Conservation (phyloP, 2,113 vertebrate genomes). For the Monarcha castaneiventris region DNA sequence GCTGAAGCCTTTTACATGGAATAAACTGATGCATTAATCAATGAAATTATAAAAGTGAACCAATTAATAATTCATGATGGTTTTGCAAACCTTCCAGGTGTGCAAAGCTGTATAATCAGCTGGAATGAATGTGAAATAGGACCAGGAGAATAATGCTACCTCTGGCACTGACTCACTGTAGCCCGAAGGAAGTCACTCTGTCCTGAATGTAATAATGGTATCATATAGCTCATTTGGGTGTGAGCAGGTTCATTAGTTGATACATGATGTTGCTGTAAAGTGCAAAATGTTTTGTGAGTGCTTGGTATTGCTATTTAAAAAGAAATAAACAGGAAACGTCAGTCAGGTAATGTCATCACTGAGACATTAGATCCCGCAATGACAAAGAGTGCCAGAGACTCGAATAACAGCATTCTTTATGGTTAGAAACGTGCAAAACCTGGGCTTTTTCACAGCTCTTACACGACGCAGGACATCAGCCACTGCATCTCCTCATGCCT, state of each 20-base stretch:
- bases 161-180: constrained; percentile 19
- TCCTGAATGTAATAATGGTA: neutral
- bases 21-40: neutral
- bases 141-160: neutral
- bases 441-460: neutral
- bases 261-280: constrained; percentile 28
- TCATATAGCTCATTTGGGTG: neutral
- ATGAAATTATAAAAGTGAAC: neutral
- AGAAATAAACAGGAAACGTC: constrained; percentile 58
- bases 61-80: neutral
- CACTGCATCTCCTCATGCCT: neutral
- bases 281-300: constrained; percentile 31
- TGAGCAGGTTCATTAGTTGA: constrained; percentile 52
- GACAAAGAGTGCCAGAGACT: neutral
- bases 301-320: constrained; percentile 30
- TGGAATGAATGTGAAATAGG: neutral
- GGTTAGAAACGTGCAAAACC: neutral
- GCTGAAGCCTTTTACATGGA: neutral
- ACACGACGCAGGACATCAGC: neutral
- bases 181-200: constrained; percentile 18
- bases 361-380: neutral
- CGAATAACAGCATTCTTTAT: neutral
- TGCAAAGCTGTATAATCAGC: neutral
- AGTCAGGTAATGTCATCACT: constrained; percentile 4
- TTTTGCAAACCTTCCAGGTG: neutral